Evolutionary conservation across 1,140 invertebrate genomes (phyloP).

Genomic region (Forficula auricularia): DNA sequence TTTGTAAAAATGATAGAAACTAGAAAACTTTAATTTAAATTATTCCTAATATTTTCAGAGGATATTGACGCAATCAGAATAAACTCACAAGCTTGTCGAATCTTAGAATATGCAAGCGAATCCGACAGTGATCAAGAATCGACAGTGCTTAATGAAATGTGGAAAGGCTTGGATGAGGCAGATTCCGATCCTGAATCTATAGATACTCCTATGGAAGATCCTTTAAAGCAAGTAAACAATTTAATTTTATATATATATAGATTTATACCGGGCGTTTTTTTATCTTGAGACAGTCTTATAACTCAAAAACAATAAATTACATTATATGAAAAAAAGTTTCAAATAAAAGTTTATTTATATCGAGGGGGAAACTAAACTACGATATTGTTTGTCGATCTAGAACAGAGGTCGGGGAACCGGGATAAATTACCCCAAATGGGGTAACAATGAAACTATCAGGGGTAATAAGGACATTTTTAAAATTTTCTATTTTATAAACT

Average conservation of each 20-base stretch:
- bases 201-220: conserved; percentile 58
- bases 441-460: too few relatives aligned
- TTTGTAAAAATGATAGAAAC: too few relatives aligned
- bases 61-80: conserved; percentile 38
- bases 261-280: not conserved
- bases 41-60: conserved; percentile 20
- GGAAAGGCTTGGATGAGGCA: conserved; percentile 43
- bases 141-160: conserved; percentile 41
- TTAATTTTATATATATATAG: not conserved
- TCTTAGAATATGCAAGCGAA: conserved; percentile 54
- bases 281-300: too few relatives aligned
- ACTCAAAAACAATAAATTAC: too few relatives aligned
- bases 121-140: conserved; percentile 53
- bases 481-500: too few relatives aligned
- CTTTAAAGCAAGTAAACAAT: conserved; percentile 41
- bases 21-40: not conserved
- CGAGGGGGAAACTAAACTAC: too few relatives aligned
- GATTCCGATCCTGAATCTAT: conserved; percentile 59
- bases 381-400: too few relatives aligned
- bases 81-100: conserved; percentile 33
- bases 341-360: too few relatives aligned
- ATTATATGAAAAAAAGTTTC: too few relatives aligned
- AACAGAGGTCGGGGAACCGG: too few relatives aligned
- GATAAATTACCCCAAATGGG: too few relatives aligned
- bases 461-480: too few relatives aligned